A percentile compares a stretch with the other conserved stretches of the same genome.
These are phyloP conservation scores for Shargacucullia verbasci DNA, from an alignment of 2,888 invertebrate species.

Conservation along the genomic window DNA sequence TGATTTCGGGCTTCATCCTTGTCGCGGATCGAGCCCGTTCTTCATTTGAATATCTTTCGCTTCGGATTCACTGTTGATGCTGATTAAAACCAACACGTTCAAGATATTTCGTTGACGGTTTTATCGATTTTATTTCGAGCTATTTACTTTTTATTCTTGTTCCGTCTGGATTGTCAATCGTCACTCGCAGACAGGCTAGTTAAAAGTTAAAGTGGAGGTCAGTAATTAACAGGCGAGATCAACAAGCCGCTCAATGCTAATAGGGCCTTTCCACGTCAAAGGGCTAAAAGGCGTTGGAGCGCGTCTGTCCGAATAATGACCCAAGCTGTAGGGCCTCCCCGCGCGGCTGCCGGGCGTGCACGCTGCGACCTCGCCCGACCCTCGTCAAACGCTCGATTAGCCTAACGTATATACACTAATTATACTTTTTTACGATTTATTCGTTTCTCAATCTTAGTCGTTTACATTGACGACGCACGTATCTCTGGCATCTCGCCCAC, in stretches of 20 bases:
- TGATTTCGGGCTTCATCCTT: constrained; percentile 75
- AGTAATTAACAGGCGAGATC: constrained; percentile 86
- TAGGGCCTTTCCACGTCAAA: constrained; percentile 87
- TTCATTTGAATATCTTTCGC: constrained; percentile 79
- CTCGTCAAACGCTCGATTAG: constrained; percentile 88
- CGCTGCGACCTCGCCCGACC: constrained; percentile 81
- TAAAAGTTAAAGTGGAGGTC: constrained; percentile 79
- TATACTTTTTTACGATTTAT: constrained; percentile 76
- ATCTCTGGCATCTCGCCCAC: constrained; percentile 74
- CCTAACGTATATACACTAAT: constrained; percentile 81
- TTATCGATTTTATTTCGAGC: constrained; percentile 43
- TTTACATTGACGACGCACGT: constrained; percentile 68
- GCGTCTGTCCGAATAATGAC: constrained; percentile 87
- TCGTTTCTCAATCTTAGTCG: constrained; percentile 65
- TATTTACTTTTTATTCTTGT: constrained; percentile 32
- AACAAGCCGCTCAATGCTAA: constrained; percentile 86
- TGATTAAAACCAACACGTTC: constrained; percentile 76
- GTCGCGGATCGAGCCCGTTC: constrained; percentile 69
- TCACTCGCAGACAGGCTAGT: constrained; percentile 62
- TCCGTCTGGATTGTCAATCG: constrained; percentile 61
- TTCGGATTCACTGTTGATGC: constrained; percentile 70
- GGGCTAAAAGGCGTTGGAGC: constrained; percentile 86
- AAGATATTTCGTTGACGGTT: constrained; percentile 52
- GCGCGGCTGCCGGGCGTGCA: constrained; percentile 65
- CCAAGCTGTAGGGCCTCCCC: constrained; percentile 77